These are phyloP conservation scores for Leucoraja erinaceus DNA, from an alignment of 2,113 vertebrate species.

Conservation along the genomic window DNA sequence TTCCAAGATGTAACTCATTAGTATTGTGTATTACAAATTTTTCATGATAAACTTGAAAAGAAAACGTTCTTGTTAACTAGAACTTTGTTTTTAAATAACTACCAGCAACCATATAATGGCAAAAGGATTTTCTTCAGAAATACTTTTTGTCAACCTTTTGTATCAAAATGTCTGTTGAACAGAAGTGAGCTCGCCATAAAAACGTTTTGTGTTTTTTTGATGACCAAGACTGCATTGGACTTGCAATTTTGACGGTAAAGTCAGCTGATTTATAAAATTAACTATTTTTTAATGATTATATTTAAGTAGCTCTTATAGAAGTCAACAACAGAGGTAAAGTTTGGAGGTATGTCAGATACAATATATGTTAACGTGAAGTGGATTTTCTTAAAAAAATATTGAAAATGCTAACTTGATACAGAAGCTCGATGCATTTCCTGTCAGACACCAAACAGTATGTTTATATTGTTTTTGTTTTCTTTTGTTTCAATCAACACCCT, in stretches of 20 bases:
- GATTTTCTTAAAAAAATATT: conserved; percentile 6
- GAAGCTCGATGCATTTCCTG: conserved; percentile 15
- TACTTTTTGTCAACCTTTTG: not conserved
- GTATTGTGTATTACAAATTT: not conserved
- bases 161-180: not conserved
- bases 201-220: not conserved
- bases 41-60: not conserved
- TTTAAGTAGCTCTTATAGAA: not conserved
- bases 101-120: conserved; percentile 22
- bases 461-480: conserved; percentile 45
- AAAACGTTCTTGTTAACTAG: not conserved
- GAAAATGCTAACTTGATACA: conserved; percentile 24
- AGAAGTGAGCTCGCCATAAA: not conserved
- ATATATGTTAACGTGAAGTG: not conserved
- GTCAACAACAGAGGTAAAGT: not conserved
- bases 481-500: conserved; percentile 41
- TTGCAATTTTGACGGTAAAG: not conserved
- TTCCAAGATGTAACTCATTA: not conserved
- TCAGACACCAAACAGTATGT: conserved; percentile 38
- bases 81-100: not conserved
- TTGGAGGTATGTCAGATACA: not conserved
- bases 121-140: not conserved
- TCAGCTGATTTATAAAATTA: not conserved
- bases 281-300: not conserved
- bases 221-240: not conserved